Evolutionary conservation across 2,113 vertebrate species (phyloP).

Genomic region (Anoura caudifer): DNA sequence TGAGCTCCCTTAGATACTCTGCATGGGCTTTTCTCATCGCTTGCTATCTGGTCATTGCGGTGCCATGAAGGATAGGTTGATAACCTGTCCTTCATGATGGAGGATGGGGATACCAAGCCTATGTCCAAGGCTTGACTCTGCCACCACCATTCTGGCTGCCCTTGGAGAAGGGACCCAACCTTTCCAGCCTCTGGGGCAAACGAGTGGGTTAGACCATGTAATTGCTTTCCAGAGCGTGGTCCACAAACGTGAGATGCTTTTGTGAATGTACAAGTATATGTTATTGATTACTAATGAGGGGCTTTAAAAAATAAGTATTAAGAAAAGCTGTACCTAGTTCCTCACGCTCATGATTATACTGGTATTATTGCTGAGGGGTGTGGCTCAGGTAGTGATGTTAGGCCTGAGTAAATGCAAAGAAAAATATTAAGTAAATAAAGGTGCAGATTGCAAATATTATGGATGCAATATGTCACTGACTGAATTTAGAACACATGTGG

Average conservation of each 20-base stretch:
- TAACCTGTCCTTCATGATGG: too few species aligned
- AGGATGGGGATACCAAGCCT: neutral
- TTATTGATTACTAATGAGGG: neutral
- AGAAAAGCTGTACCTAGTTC: conserved; percentile 18
- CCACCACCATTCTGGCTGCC: neutral
- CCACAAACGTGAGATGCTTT: neutral
- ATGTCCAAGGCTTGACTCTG: neutral
- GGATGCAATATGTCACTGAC: neutral
- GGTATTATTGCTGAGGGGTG: conserved; percentile 9
- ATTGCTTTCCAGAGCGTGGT: neutral
- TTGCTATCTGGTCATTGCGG: neutral
- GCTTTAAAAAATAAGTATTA: conserved; percentile 21
- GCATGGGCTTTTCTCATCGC: neutral
- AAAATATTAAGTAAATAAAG: conserved; percentile 62
- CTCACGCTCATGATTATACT: conserved; percentile 28
- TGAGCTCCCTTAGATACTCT: neutral
- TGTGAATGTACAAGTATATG: neutral
- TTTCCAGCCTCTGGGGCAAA: neutral
- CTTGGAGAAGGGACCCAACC: neutral
- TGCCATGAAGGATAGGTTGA: neutral
- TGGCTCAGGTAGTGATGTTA: conserved; percentile 32
- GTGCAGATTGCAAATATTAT: conserved; percentile 48
- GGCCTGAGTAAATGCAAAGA: conserved; percentile 60
- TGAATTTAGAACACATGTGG: conserved; percentile 37
- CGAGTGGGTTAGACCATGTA: neutral